Conservation (phyloP, 2,113 vertebrate species). For the Callospermophilus lateralis region DNA sequence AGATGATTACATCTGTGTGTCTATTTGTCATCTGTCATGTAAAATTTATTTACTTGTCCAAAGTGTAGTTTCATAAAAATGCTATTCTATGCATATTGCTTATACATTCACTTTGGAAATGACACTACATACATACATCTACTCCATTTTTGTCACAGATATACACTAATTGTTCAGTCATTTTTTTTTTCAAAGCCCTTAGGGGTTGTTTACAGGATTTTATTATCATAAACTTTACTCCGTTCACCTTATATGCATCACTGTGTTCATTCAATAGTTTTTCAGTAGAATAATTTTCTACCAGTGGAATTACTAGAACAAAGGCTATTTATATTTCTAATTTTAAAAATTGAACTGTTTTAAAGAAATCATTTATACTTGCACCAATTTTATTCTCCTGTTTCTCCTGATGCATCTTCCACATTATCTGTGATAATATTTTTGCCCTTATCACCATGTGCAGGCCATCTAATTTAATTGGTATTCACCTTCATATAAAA, state of each 20-base stretch:
- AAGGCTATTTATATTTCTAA: neutral
- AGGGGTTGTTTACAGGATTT: neutral
- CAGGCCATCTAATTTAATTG: neutral
- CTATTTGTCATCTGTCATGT: neutral
- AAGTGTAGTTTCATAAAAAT: neutral
- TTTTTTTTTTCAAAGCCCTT: neutral
- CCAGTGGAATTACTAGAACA: neutral
- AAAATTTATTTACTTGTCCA: neutral
- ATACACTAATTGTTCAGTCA: neutral
- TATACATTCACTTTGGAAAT: neutral
- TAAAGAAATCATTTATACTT: neutral
- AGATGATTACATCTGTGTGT: neutral
- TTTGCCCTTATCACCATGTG: neutral
- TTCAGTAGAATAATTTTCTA: neutral
- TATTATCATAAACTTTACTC: neutral
- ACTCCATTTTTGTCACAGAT: neutral
- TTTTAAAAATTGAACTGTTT: neutral
- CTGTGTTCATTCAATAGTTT: neutral
- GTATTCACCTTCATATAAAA: neutral
- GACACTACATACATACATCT: neutral
- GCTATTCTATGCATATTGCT: neutral
- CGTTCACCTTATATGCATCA: neutral
- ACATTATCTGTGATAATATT: neutral
- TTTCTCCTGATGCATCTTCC: neutral
- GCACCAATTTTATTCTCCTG: neutral